These are phyloP conservation scores for Lontra canadensis DNA, from an alignment of 2,113 vertebrate species.

Conservation along the genomic window DNA sequence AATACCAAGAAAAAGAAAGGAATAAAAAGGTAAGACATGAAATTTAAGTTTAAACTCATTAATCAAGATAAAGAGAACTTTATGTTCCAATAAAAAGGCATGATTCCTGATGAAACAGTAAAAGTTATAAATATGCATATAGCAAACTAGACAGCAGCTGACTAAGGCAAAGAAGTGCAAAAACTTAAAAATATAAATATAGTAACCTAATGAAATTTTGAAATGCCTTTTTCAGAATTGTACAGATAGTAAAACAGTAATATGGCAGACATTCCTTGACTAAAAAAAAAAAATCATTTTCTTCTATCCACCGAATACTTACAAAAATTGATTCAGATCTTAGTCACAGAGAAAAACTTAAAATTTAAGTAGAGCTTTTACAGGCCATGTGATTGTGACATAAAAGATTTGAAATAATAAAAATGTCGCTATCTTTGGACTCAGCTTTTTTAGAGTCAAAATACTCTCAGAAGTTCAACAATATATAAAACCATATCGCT, in stretches of 20 bases:
- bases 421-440: neutral
- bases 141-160: neutral
- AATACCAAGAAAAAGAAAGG: neutral
- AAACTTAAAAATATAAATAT: neutral
- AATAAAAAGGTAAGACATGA: neutral
- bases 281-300: conserved; percentile 20
- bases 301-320: neutral
- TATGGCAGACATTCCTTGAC: neutral
- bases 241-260: neutral
- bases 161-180: conserved; percentile 14
- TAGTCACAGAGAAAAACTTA: neutral
- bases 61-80: neutral
- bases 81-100: neutral
- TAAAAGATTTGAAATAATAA: conserved; percentile 28
- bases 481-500: neutral
- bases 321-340: conserved; percentile 14
- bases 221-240: neutral
- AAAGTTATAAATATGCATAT: neutral
- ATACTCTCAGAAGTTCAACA: neutral
- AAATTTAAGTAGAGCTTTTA: conserved; percentile 1
- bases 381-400: neutral
- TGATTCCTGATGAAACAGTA: neutral
- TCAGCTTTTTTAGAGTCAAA: neutral
- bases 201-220: neutral
- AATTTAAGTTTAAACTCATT: neutral